Percentiles rank a stretch among this genome's conserved stretches.
Conservation (phyloP, 2,888 invertebrate genomes). For the Coleophora deauratella region DNA sequence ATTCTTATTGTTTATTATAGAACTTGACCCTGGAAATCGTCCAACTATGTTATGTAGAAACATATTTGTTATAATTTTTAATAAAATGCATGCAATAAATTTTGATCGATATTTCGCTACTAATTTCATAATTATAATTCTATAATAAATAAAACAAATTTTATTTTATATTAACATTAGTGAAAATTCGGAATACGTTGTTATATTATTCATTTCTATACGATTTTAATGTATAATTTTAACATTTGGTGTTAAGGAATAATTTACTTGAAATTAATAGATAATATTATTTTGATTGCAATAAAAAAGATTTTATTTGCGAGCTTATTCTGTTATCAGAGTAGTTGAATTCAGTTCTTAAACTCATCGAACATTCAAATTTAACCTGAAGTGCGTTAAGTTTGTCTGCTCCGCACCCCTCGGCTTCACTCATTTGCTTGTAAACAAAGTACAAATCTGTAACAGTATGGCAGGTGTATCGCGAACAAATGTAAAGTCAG, state of each 20-base stretch:
- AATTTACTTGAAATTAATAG: slow-evolving; percentile 26
- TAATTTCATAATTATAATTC: slow-evolving; percentile 41
- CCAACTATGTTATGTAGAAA: slow-evolving; percentile 54
- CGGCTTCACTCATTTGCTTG: slow-evolving; percentile 33
- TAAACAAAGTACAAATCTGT: slow-evolving; percentile 59
- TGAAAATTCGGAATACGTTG: slow-evolving; percentile 47
- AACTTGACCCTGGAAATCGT: slow-evolving; percentile 39
- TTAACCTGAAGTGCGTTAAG: neutral
- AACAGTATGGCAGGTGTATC: slow-evolving; percentile 30
- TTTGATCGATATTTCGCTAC: slow-evolving; percentile 64
- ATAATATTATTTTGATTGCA: slow-evolving; percentile 41
- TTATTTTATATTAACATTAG: slow-evolving; percentile 52
- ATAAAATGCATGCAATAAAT: slow-evolving; percentile 64
- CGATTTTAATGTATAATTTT: slow-evolving; percentile 29
- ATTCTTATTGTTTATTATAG: slow-evolving; percentile 10
- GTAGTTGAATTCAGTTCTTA: neutral
- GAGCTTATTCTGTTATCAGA: slow-evolving; percentile 21
- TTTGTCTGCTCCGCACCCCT: slow-evolving; percentile 3
- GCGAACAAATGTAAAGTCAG: slow-evolving; percentile 35
- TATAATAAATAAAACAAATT: slow-evolving; percentile 28
- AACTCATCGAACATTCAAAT: neutral
- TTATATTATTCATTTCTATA: slow-evolving; percentile 49
- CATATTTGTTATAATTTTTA: slow-evolving; percentile 53
- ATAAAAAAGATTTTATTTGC: slow-evolving; percentile 37
- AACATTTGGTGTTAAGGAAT: slow-evolving; percentile 44